phyloP scores from a whole-genome alignment of 1,140 invertebrate species.

The Brachionus sp. region DNA sequence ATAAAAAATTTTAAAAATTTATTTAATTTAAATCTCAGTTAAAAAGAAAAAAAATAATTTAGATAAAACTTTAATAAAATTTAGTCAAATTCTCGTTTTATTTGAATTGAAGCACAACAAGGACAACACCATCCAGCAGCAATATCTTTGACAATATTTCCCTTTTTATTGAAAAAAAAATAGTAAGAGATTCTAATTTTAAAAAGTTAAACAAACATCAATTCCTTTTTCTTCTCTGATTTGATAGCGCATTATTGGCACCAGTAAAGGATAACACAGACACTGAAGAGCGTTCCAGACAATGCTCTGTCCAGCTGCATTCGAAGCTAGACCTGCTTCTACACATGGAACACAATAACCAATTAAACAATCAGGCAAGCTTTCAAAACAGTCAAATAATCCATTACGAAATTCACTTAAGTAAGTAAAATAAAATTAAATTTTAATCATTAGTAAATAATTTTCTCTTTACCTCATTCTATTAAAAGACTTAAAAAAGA shows the following conservation, averaged over 20 bases:
- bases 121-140: slow-evolving; percentile 45
- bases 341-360: slow-evolving; percentile 39
- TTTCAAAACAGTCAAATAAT: slow-evolving; percentile 33
- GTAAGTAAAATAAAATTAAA: neutral
- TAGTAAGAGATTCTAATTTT: neutral
- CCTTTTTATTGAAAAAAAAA: neutral
- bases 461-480: neutral
- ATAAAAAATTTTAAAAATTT: too few relatives aligned
- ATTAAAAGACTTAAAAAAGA: neutral
- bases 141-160: slow-evolving; percentile 31
- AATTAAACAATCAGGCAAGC: slow-evolving; percentile 24
- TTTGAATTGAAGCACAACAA: slow-evolving; percentile 42
- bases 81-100: slow-evolving; percentile 43
- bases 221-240: slow-evolving; percentile 13
- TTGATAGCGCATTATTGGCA: slow-evolving; percentile 40
- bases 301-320: slow-evolving; percentile 15
- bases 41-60: slow-evolving; percentile 5
- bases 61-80: neutral
- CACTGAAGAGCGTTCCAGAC: slow-evolving; percentile 34
- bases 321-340: slow-evolving; percentile 21
- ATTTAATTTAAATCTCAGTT: too few relatives aligned
- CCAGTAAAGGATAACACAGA: slow-evolving; percentile 27
- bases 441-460: neutral
- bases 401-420: slow-evolving; percentile 38
- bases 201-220: slow-evolving; percentile 9